Evolutionary conservation across 2,888 invertebrate genomes (phyloP).

Genomic region (Eilema caniola): DNA sequence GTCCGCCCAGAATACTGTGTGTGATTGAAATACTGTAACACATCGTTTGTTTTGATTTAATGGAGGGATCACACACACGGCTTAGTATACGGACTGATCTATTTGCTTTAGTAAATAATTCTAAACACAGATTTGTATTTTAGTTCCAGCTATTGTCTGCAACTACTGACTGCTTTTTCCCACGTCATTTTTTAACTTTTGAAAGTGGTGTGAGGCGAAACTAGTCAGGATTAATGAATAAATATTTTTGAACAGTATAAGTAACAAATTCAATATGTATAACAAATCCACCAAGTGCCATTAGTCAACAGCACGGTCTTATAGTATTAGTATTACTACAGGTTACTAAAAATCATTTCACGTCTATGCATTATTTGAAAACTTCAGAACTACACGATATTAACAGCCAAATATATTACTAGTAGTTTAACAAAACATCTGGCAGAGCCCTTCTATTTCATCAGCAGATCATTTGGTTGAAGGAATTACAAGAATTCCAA

Average conservation of each 20-base stretch:
- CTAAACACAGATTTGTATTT: background rate
- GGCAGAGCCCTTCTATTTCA: background rate
- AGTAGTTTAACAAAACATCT: background rate
- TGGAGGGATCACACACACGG: background rate
- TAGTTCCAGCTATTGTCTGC: background rate
- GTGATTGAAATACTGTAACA: constrained; percentile 13
- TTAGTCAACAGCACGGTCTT: no score
- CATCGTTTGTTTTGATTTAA: background rate
- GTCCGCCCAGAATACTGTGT: background rate
- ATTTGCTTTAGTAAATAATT: background rate
- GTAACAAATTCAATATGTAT: no score
- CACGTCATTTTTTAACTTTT: no score
- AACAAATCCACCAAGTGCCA: no score
- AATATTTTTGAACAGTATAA: no score
- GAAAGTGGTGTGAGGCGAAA: no score
- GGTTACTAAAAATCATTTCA: no score
- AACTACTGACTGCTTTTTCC: no score
- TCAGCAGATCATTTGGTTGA: constrained; percentile 3
- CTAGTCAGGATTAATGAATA: no score
- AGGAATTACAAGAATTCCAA: constrained; percentile 1
- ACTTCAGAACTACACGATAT: background rate
- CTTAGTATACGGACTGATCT: background rate
- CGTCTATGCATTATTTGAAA: background rate
- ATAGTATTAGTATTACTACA: no score
- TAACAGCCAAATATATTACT: background rate